A percentile compares a stretch with the other conserved stretches of the same genome.
phyloP scores from a whole-genome alignment of 2,797 vertebrate genomes.

The Hirundo rustica region DNA sequence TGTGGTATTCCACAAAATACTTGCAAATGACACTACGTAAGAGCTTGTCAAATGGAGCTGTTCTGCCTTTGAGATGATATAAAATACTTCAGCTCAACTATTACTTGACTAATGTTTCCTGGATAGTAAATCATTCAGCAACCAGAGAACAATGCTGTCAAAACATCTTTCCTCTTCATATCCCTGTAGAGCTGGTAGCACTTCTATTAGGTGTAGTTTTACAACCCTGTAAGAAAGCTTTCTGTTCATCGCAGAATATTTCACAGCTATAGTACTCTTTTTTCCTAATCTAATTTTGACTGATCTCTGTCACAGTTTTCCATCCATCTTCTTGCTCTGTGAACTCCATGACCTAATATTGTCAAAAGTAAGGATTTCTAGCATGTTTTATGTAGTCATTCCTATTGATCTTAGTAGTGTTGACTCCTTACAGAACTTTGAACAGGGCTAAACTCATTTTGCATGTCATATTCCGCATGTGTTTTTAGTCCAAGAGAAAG shows the following conservation, averaged over 20 bases:
- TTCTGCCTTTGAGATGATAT: neutral
- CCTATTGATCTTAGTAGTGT: neutral
- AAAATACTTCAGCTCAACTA: neutral
- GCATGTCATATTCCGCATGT: neutral
- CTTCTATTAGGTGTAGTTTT: neutral
- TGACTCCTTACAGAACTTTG: neutral
- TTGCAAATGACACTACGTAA: neutral
- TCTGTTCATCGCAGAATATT: neutral
- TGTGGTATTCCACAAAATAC: neutral
- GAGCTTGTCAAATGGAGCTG: neutral
- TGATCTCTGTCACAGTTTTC: neutral
- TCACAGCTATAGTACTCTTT: neutral
- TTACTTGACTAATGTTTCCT: neutral
- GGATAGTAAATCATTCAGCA: neutral
- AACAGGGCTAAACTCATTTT: neutral
- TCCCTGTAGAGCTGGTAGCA: neutral
- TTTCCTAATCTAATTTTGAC: neutral
- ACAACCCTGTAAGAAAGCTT: neutral
- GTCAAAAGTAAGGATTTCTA: neutral
- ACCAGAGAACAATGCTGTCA: neutral
- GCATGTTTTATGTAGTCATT: neutral
- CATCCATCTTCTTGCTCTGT: neutral
- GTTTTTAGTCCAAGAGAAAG: constrained; percentile 1
- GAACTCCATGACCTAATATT: neutral
- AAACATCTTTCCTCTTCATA: neutral